phyloP scores from a whole-genome alignment of 2,797 vertebrate species.

The Miichthys miiuy region DNA sequence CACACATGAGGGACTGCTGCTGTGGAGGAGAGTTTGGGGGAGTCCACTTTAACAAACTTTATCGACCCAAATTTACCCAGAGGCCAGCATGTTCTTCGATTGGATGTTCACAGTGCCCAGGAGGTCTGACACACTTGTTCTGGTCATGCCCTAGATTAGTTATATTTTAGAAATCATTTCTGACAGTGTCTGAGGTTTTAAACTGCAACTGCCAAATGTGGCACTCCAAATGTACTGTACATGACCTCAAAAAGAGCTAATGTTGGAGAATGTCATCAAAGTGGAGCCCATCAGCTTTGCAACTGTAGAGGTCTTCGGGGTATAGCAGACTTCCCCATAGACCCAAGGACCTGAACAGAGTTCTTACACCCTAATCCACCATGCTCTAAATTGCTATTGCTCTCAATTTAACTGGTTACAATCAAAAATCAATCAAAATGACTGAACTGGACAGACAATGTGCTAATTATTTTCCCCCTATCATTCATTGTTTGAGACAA shows the following conservation, averaged over 20 bases:
- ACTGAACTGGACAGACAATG: neutral
- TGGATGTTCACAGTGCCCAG: conserved; percentile 60
- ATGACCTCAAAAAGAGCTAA: conserved; percentile 37
- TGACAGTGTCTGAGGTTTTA: conserved; percentile 34
- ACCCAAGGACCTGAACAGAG: neutral
- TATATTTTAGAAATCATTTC: conserved; percentile 58
- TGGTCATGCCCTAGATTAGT: conserved; percentile 60
- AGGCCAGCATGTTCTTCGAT: conserved; percentile 66
- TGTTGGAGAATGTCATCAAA: conserved; percentile 16
- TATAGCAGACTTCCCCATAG: neutral
- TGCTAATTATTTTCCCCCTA: neutral
- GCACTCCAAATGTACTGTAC: neutral
- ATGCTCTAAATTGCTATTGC: neutral
- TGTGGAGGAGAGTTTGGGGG: neutral
- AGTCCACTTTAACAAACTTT: conserved; percentile 27
- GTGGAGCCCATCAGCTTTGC: conserved; percentile 6
- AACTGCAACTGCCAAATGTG: conserved; percentile 29
- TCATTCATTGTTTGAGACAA: neutral
- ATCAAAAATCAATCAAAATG: neutral
- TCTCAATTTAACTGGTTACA: neutral
- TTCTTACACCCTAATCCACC: neutral
- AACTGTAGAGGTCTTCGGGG: neutral
- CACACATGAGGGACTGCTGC: neutral
- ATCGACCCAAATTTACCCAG: conserved; percentile 57
- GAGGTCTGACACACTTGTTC: conserved; percentile 66